Evolutionary conservation across 2,888 invertebrate genomes (phyloP), one percentile per base, ranked within the genome.

Genomic region (Cephus pygmeus): DNA sequence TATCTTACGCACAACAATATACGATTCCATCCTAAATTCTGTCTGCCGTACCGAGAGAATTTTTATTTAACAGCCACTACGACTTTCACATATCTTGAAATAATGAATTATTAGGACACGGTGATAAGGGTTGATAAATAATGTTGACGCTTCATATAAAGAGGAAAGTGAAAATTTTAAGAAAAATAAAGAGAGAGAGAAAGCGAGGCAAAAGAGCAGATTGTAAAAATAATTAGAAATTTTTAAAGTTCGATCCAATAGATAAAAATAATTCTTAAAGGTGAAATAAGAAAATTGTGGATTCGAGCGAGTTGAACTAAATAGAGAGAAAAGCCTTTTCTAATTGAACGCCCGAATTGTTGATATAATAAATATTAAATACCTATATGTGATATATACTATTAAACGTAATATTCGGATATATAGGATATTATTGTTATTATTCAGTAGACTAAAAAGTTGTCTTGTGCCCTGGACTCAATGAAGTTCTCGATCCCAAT

Each of bases 371-470:
- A 86, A 85, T 82, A 83, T 87, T 85, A 79, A 85, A 87, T 87
- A 86, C 81, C 81, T 88, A 85, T 85, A 88, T 88, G 88, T 89
- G 88, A 89, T 89, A 88, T 83, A 85, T 87, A 88, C 83, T 88
- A 87, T 88, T 87, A 86, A 89, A 88, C 82, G 77, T 83, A 87
- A 88, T 85, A 82, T 87, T 87, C 83, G 83, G 83, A 56, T 56
- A 87, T 85, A 78, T 85, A 84, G 83, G 78, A 86, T 83, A 85
- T 85, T 84, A 85, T 83, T 86, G 85, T 88, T 87, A 84, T 82
- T 76, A 83, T 81, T 83, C 80, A 78, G 79, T 85, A 86, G 85
- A 83, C 82, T 85, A 80, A 79, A 83, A 73, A 15, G 31, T 12
- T 76, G 77, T 78, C 81, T 83, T 84, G 85, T 86, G 86, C 81